Evolutionary conservation across 2,888 invertebrate genomes (phyloP).

Genomic region (Epinotia bilunana): DNA sequence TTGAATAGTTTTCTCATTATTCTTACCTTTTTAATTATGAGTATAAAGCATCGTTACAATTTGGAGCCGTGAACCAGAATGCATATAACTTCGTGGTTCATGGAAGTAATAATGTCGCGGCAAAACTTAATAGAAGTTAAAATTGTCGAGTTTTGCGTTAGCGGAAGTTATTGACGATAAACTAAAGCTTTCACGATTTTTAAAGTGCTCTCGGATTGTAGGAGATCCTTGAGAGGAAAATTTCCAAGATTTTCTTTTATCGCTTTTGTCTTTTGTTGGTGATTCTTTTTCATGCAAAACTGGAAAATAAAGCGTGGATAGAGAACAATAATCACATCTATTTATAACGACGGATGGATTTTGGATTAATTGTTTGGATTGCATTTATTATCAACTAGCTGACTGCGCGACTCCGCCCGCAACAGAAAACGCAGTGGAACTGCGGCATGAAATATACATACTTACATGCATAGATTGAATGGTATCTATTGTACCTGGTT

Average conservation of each 20-base stretch:
- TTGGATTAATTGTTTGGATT: neutral
- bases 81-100: slow-evolving; percentile 2
- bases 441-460: too few relatives aligned
- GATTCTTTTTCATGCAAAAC: neutral
- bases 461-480: too few relatives aligned
- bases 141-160: slow-evolving; percentile 9
- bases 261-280: slow-evolving; percentile 1
- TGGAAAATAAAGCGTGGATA: neutral
- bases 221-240: neutral
- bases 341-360: neutral
- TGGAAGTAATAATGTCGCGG: slow-evolving; percentile 8
- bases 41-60: neutral
- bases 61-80: neutral
- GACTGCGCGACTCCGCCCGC: too few relatives aligned
- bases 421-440: too few relatives aligned
- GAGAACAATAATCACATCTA: neutral
- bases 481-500: too few relatives aligned
- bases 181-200: slow-evolving; percentile 16
- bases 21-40: slow-evolving; percentile 6
- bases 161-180: slow-evolving; percentile 2
- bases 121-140: slow-evolving; percentile 11
- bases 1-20: slow-evolving; percentile 37
- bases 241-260: neutral
- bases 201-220: slow-evolving; percentile 9
- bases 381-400: neutral